These are phyloP conservation scores for Cyanoramphus novaezelandiae DNA, from an alignment of 2,113 vertebrate genomes.

Conservation along the genomic window DNA sequence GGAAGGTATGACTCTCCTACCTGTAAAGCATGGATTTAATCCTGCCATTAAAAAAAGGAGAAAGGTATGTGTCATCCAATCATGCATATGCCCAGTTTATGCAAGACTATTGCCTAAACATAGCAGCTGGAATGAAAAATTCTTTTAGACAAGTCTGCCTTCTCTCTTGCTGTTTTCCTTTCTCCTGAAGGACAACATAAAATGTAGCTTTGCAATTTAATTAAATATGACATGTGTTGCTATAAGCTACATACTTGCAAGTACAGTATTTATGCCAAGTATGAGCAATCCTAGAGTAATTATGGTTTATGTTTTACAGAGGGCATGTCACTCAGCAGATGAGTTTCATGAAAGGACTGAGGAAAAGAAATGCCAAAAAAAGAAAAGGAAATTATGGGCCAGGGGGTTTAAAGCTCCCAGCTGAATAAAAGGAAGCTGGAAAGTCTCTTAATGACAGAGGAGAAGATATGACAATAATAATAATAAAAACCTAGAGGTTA, in stretches of 20 bases:
- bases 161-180: background rate
- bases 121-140: background rate
- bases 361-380: conserved; percentile 40
- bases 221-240: conserved; percentile 58
- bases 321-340: conserved; percentile 58
- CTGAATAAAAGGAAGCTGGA: conserved; percentile 37
- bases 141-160: conserved; percentile 27
- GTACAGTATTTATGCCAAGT: conserved; percentile 61
- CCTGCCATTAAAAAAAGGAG: background rate
- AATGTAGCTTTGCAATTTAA: conserved; percentile 37
- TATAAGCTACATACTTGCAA: conserved; percentile 54
- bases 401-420: conserved; percentile 58
- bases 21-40: background rate
- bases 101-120: background rate
- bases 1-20: background rate
- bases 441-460: conserved; percentile 49
- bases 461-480: conserved; percentile 41
- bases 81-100: background rate
- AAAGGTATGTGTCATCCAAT: fast-evolving
- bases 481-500: conserved; percentile 42
- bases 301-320: conserved; percentile 54
- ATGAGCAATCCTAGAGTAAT: conserved; percentile 56
- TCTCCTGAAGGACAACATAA: conserved; percentile 56
- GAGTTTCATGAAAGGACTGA: conserved; percentile 53
- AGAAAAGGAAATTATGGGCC: conserved; percentile 53